Conservation (phyloP, 2,888 invertebrate species). For the Osmoderma eremita region DNA sequence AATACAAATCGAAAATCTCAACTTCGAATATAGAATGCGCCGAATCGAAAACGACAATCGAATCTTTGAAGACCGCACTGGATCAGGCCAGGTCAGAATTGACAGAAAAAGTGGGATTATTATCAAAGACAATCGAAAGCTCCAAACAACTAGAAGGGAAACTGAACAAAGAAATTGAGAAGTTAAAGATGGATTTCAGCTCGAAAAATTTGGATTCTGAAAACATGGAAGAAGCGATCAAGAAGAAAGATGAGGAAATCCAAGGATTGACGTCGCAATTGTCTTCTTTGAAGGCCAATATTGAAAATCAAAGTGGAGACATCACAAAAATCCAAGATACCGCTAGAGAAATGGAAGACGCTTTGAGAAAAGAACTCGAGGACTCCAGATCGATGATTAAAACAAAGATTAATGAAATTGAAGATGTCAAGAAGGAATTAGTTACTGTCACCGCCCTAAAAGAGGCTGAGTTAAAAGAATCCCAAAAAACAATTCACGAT, state of each 20-base stretch:
- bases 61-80: slow-evolving; percentile 43
- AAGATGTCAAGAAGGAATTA: slow-evolving; percentile 59
- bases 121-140: slow-evolving; percentile 41
- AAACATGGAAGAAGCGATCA: slow-evolving; percentile 64
- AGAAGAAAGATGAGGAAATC: slow-evolving; percentile 52
- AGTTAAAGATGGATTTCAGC: slow-evolving; percentile 63
- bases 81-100: slow-evolving; percentile 46
- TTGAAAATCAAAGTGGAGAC: slow-evolving; percentile 54
- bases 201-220: slow-evolving; percentile 68
- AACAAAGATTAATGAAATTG: slow-evolving; percentile 58
- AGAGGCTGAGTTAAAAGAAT: slow-evolving; percentile 55
- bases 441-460: slow-evolving; percentile 51
- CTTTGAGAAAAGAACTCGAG: slow-evolving; percentile 58
- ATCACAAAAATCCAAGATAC: slow-evolving; percentile 59
- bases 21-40: slow-evolving; percentile 38
- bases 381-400: slow-evolving; percentile 57
- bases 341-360: slow-evolving; percentile 55
- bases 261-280: slow-evolving; percentile 59
- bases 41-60: slow-evolving; percentile 42
- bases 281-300: slow-evolving; percentile 57
- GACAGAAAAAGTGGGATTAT: slow-evolving; percentile 47
- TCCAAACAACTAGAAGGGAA: slow-evolving; percentile 51
- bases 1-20: slow-evolving; percentile 42
- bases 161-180: slow-evolving; percentile 56
- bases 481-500: slow-evolving; percentile 48